Evolutionary conservation across 2,888 invertebrate genomes (phyloP).

Genomic region (Caradrina clavipalpis): DNA sequence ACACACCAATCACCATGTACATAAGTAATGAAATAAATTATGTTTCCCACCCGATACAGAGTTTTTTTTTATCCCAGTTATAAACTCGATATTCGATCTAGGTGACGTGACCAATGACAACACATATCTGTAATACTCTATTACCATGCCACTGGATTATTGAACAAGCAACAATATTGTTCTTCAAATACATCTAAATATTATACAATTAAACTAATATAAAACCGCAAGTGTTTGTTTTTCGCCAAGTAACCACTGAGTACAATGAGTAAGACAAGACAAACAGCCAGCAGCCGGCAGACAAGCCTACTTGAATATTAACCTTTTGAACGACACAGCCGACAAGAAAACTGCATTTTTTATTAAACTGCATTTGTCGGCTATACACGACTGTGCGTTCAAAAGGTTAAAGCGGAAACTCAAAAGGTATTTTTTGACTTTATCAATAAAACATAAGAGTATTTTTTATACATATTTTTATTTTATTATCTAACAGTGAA

Average conservation of each 20-base stretch:
- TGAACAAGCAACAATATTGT: slow-evolving; percentile 11
- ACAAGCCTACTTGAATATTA: too few relatives aligned
- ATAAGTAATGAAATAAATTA: slow-evolving; percentile 86
- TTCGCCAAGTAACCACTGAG: slow-evolving; percentile 11
- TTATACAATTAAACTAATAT: slow-evolving; percentile 7
- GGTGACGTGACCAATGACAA: slow-evolving; percentile 10
- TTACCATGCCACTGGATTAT: not conserved
- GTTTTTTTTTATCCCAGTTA: slow-evolving; percentile 46
- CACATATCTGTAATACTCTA: slow-evolving; percentile 5
- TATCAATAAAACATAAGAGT: slow-evolving; percentile 51
- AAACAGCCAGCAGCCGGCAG: too few relatives aligned
- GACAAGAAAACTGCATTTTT: too few relatives aligned
- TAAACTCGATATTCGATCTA: slow-evolving; percentile 15
- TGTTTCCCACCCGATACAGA: slow-evolving; percentile 82
- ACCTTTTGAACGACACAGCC: too few relatives aligned
- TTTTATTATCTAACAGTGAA: slow-evolving; percentile 67
- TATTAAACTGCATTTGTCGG: too few relatives aligned
- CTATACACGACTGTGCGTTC: too few relatives aligned
- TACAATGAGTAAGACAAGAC: not conserved
- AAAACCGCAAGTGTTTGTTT: slow-evolving; percentile 29
- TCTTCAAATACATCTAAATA: slow-evolving; percentile 7
- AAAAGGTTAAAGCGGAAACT: not conserved
- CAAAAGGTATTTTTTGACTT: not conserved
- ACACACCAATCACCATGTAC: slow-evolving; percentile 85
- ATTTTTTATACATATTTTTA: slow-evolving; percentile 63